Base-by-base conservation (phyloP, 2,888 invertebrate species). In the Xestia ashworthii region DNA sequence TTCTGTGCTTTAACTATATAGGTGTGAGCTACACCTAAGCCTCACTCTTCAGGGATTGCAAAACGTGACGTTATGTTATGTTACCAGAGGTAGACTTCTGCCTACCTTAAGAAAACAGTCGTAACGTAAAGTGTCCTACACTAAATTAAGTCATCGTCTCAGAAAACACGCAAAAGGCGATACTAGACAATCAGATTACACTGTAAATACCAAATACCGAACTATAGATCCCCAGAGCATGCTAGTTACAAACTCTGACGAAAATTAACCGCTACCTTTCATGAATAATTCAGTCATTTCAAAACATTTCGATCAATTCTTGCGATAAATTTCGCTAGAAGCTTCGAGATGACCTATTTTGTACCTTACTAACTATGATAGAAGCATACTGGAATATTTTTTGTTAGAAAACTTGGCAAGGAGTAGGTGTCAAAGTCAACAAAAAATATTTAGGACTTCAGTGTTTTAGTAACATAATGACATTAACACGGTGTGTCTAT, bases 251-350 rank as follows among this genome's bases (percentile, higher is more conserved):
- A 88, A 88, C 77, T 88, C 76, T 48, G 78, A 72, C 76, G 87
- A 86, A 82, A 88, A 88, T 88, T 88, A 88, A 82, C 77, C 76
- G 76, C 70, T n/a, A 79, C 79, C 80, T 71, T 82, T 71, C 84
- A 87, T 88, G 87, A 87, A 87, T 87, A 80, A 87, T 87, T 87
- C 82, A 88, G 80, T 78, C 25, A 81, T 82, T 82, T 77, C 74
- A 74, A 81, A 88, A 84, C 68, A 71, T 75, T 77, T 77, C 78
- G 82, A 88, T 88, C 80, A 82, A 77, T 88, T 76, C 69, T 60
- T 65, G 68, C 66, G 55, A 79, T 74, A 86, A 76, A 80, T 88
- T 77, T 73, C 62, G 74, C 71, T 71, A 58, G 71, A 22, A 66
- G 70, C 55, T 41, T 44, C 12, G 22, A 53, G 46, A 14, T 60